Evolutionary conservation across 2,113 vertebrate genomes (phyloP), one percentile per base, ranked within the genome.

Genomic region (Glaucomys volans): DNA sequence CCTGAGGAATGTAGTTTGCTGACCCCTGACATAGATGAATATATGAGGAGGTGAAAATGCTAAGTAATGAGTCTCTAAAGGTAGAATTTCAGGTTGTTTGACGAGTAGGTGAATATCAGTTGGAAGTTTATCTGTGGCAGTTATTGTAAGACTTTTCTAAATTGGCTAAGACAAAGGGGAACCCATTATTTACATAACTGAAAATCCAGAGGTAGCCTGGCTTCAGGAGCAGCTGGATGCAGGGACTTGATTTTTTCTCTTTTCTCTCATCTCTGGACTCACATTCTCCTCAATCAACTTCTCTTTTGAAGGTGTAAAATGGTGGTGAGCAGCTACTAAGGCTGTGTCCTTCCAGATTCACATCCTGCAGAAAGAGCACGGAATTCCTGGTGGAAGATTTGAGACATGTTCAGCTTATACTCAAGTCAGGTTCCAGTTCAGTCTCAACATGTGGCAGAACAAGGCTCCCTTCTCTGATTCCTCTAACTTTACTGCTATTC

Each of bases 81-180:
- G 67, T 81, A 7, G n/a, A 40, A 47, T 92, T 71, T 86, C 67
- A 94, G 83, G 66, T 37, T 88, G 1, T 90, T 86, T 89, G 59
- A 57, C 13, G 90, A 76, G 5, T 28, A 62, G 10, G 13, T 42
- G 11, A 87, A 20, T 40, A 40, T 35, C 57, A 52, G 42, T 35
- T 47, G 37, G 42, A 92, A 95, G 85, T 20, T 52, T n/a, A 37
- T 37, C 52, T 88, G 57, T 47, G 72, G 17, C 22, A 88, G 57
- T 47, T 83, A 72, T 6, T 66, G 17, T 40, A 90, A 87, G 69
- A 87, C 32, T 54, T 69, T 74, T 24, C 42, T 75, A 88, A 75
- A 32, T 69, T 84, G 52, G 24, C n/a, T 32, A 86, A 47, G 42
- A 50, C 50, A 30, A 80, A 81, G 44, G 32, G 22, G 62, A 47